Base-by-base conservation (phyloP, 2,113 vertebrate species). In the Prunella himalayana region DNA sequence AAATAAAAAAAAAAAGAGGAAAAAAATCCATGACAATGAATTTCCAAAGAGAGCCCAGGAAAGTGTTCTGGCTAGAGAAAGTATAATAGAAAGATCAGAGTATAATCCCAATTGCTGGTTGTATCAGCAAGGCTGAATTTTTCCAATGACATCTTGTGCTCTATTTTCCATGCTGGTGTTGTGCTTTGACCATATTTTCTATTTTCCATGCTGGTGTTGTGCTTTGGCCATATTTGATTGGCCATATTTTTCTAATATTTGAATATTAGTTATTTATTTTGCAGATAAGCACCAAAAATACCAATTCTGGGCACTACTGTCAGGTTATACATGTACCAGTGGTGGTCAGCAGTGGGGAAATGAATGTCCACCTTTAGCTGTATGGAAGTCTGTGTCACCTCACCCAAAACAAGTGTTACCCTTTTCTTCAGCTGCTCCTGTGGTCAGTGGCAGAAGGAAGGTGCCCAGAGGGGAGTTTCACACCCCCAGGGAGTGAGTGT, bases 261-360 rank as follows among this genome's bases (percentile, higher is more conserved):
- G 42, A 66, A 13, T 37, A 25, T 25, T 66, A 44, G 19, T 68
- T 69, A 42, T 12, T 70, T 54, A 12, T 47, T 21, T 60, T 84
- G 35, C 37, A 66, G 15, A 19, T 30, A 69, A 71, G 21, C 19
- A 57, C 16, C 31, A 24, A 54, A 64, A 59, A 7, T n/a, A 18
- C 17, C 9, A 9, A 2, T 14, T n/a, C 44, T 71, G 51, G 8
- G 10, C 54, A 1, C 19, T 2, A 1, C 2, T 79, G 19, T 21
- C 12, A 4, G 17, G 31, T 76, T 42, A 15, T 18, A 25, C 9
- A 0, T 7, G 7, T 28, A 15, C 30, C 44, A 41, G 13, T 17
- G 19, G 44, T n/a, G 37, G 35, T 20, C 25, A 33, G 42, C 20
- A 79, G 20, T 16, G 49, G 13, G 41, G 24, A 85, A 44, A 60